Percentiles rank a stretch among this genome's conserved stretches.
Evolutionary conservation across 2,113 vertebrate species (phyloP).

Genomic region (Hippocampus comes): DNA sequence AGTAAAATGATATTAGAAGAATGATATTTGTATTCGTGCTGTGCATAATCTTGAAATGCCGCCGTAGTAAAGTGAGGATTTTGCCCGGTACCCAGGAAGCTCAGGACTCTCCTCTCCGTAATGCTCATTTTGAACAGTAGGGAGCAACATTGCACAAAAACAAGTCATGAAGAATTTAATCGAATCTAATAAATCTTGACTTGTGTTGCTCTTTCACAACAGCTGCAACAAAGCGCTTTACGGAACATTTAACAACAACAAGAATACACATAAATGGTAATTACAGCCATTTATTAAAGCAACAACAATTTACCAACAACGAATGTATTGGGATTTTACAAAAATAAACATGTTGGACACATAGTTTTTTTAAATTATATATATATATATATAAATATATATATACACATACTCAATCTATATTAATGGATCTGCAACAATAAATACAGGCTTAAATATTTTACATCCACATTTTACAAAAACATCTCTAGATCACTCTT

Average conservation of each 20-base stretch:
- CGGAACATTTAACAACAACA: too few species aligned
- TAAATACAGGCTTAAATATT: slow-evolving; percentile 26
- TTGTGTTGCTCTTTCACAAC: too few species aligned
- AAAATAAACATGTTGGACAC: slow-evolving; percentile 27
- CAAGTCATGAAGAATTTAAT: not conserved
- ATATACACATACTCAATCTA: not conserved
- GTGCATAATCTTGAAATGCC: not conserved
- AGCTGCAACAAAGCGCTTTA: too few species aligned
- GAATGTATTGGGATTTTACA: slow-evolving; percentile 31
- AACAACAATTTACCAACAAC: slow-evolving; percentile 43
- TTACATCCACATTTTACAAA: slow-evolving; percentile 18
- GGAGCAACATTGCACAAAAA: slow-evolving; percentile 22
- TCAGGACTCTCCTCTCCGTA: not conserved
- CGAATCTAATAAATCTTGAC: too few species aligned
- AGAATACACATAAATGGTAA: too few species aligned
- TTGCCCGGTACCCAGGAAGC: not conserved
- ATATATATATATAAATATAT: not conserved
- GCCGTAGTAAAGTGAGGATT: not conserved
- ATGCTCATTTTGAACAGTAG: not conserved
- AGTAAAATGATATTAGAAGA: not conserved
- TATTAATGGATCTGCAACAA: not conserved
- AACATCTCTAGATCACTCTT: slow-evolving; percentile 3
- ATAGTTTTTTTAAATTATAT: not conserved
- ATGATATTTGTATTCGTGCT: not conserved
- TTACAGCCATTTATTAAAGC: slow-evolving; percentile 50